Conservation (phyloP, 2,888 invertebrate species). For the Rhagonycha lutea region DNA sequence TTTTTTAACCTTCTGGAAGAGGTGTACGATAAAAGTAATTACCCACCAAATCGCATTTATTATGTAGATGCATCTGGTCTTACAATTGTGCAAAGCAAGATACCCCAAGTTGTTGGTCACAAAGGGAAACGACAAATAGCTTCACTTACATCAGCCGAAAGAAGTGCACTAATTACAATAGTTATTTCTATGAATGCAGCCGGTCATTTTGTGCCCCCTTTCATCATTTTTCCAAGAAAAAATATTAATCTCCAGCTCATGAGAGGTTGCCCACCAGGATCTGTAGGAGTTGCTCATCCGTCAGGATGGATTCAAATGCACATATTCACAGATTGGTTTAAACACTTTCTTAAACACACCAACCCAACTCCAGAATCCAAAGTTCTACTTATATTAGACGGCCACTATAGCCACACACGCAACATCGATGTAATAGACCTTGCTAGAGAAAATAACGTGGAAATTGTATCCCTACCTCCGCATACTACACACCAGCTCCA, state of each 20-base stretch:
- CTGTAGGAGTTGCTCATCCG: constrained; percentile 32
- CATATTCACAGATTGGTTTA: constrained; percentile 30
- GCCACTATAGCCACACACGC: constrained; percentile 37
- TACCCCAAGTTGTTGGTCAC: constrained; percentile 38
- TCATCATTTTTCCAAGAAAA: constrained; percentile 45
- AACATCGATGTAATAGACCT: constrained; percentile 39
- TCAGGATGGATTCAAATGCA: constrained; percentile 32
- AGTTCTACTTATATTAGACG: constrained; percentile 35
- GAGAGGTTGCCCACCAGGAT: constrained; percentile 40
- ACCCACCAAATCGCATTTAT: constrained; percentile 37
- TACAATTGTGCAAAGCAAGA: constrained; percentile 41
- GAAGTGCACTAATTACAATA: constrained; percentile 42
- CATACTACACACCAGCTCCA: constrained; percentile 34
- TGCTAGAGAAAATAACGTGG: neutral
- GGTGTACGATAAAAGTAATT: constrained; percentile 28
- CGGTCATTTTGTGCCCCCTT: constrained; percentile 45
- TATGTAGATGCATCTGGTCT: constrained; percentile 50
- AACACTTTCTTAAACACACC: constrained; percentile 29
- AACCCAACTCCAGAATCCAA: constrained; percentile 24
- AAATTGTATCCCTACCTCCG: constrained; percentile 19
- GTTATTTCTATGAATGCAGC: constrained; percentile 41
- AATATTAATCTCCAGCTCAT: constrained; percentile 42
- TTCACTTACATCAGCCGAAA: constrained; percentile 43
- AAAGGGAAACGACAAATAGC: constrained; percentile 45
- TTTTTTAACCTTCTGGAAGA: constrained; percentile 37